Evolutionary conservation across 2,113 vertebrate genomes (phyloP), one percentile per base, ranked within the genome.

Genomic region (Struthidea cinerea): DNA sequence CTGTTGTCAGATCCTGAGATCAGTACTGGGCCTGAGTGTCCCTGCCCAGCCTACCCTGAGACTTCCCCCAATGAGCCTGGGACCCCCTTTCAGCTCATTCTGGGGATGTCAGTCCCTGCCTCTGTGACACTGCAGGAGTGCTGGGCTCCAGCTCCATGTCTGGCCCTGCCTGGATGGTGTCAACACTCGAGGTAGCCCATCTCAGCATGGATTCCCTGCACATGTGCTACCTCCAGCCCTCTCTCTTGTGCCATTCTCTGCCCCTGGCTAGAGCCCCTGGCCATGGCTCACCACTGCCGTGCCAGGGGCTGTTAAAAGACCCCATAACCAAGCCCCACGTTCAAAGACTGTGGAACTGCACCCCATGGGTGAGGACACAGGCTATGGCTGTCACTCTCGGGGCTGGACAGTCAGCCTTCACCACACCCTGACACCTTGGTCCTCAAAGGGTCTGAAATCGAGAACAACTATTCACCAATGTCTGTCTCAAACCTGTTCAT

Each of bases 281-380:
- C 33, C 35, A 39, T 13, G n/a, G 59, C 26, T 55, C 73, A 55
- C 26, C 2, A 1, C 24, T 28, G 32, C 27, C 3, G 0, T 17
- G 16, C 18, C 35, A 41, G 22, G 15, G 17, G 9, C 53, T 71
- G 15, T 4, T 2, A 1, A 33, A 37, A 88, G 71, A 35, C 16
- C 23, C 33, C 37, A 47, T 1, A 53, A 33, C 16, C 35, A 87
- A 3, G 3, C 6, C 6, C 16, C 11, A 5, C 0, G 0, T 19
- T 17, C 53, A 59, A 24, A 39, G 23, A 37, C 13, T 39, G 7
- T 16, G 11, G 20, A 60, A n/a, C 11, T 60, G 46, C 13, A 49
- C 1, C 4, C 42, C 14, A 3, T 16, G 30, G 11, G 9, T 20
- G 44, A 65, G 32, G 14, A 6, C 21, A 56, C 0, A 0, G 39